A percentile compares a stretch with the other conserved stretches of the same genome.
Conservation (phyloP, 2,888 invertebrate species). For the Heliconius aoede region DNA sequence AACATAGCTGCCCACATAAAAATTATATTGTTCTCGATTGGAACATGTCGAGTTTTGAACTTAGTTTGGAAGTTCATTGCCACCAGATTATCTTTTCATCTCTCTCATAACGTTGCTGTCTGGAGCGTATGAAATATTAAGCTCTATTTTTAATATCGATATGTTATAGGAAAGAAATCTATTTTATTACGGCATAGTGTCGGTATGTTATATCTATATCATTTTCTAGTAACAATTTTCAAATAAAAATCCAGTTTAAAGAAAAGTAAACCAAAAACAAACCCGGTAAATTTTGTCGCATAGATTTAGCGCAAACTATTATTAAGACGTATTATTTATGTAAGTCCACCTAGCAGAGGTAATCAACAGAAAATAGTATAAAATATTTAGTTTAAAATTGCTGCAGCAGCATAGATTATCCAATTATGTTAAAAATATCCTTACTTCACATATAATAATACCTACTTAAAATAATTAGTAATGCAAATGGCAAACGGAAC, state of each 20-base stretch:
- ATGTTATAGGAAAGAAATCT: neutral
- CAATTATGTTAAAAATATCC: constrained; percentile 5
- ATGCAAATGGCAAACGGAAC: constrained; percentile 5
- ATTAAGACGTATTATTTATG: neutral
- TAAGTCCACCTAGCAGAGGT: neutral
- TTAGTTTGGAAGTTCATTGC: constrained; percentile 46
- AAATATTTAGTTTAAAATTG: neutral
- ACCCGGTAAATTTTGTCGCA: neutral
- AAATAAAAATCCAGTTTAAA: no score
- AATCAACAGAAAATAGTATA: neutral
- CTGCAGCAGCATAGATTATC: neutral
- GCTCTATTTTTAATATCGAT: constrained; percentile 14
- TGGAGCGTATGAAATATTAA: constrained; percentile 29
- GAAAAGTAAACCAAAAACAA: no score
- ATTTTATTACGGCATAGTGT: neutral
- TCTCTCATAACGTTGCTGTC: constrained; percentile 41
- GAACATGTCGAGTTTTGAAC: constrained; percentile 39
- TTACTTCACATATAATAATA: neutral
- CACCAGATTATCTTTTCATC: constrained; percentile 44
- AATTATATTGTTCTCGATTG: constrained; percentile 43
- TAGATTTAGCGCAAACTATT: neutral
- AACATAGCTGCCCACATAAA: constrained; percentile 30
- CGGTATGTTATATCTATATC: neutral
- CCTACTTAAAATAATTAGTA: constrained; percentile 9
- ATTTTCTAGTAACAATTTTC: no score